These are phyloP conservation scores for Netelia melanura DNA, from an alignment of 2,888 invertebrate species.

Conservation along the genomic window DNA sequence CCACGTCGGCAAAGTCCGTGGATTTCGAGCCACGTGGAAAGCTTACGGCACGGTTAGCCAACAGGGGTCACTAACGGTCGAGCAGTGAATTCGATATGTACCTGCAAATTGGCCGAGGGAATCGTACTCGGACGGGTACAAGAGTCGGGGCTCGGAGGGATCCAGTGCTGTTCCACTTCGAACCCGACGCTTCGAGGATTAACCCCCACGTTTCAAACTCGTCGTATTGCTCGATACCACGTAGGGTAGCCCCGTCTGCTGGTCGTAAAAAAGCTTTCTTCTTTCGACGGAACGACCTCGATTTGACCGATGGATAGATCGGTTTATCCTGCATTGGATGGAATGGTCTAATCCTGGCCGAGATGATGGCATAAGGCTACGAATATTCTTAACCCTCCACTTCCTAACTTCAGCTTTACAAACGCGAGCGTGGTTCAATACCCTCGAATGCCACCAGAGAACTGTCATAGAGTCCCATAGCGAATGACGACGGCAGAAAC, in stretches of 20 bases:
- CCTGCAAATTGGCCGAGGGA: conserved; percentile 64
- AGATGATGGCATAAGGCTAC: no score
- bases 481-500: background rate
- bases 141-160: background rate
- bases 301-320: no score
- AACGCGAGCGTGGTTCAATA: background rate
- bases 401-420: no score
- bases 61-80: background rate
- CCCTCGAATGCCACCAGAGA: background rate
- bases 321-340: no score
- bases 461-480: background rate
- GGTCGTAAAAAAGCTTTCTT: conserved; percentile 1
- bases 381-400: no score
- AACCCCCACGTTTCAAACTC: conserved; percentile 47
- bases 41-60: background rate
- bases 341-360: no score
- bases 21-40: background rate
- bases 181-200: conserved; percentile 59
- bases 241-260: background rate
- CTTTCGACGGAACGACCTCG: no score
- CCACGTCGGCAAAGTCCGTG: conserved; percentile 7
- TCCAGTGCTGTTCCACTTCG: conserved; percentile 28
- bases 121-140: conserved; percentile 36
- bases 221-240: conserved; percentile 38
- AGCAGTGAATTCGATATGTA: conserved; percentile 36